These are phyloP conservation scores for Lepidocolaptes lacrymiger DNA, from an alignment of 2,797 vertebrate genomes.

Conservation along the genomic window DNA sequence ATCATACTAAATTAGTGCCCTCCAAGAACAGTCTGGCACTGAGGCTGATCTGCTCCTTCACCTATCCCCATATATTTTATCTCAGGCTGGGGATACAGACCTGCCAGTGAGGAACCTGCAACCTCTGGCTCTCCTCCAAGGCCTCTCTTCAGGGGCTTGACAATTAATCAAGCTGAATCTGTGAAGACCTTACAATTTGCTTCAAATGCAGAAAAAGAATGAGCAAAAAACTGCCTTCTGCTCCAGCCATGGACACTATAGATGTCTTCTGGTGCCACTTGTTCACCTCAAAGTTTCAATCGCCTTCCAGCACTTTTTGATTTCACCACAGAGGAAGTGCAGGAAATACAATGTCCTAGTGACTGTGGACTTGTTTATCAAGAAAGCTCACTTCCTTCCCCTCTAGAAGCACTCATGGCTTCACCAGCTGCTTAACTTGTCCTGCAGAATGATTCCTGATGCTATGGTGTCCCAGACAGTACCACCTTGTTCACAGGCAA, in stretches of 20 bases:
- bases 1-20: background rate
- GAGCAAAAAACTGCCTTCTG: background rate
- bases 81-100: background rate
- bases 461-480: background rate
- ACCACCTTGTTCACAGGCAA: background rate
- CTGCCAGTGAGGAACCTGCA: background rate
- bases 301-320: background rate
- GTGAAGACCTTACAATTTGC: background rate
- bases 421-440: background rate
- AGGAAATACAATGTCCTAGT: background rate
- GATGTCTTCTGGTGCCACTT: background rate
- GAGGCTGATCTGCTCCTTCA: background rate
- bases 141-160: background rate
- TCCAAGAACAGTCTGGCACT: background rate
- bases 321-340: background rate
- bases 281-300: background rate
- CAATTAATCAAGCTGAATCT: background rate
- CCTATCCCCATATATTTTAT: background rate
- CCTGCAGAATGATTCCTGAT: background rate
- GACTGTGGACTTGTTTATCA: background rate
- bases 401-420: background rate
- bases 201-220: background rate
- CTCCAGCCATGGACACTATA: too few species aligned
- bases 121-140: accelerated
- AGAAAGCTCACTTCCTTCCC: background rate